phyloP scores from a whole-genome alignment of 2,797 vertebrate genomes.

The Lepus oiostolus region DNA sequence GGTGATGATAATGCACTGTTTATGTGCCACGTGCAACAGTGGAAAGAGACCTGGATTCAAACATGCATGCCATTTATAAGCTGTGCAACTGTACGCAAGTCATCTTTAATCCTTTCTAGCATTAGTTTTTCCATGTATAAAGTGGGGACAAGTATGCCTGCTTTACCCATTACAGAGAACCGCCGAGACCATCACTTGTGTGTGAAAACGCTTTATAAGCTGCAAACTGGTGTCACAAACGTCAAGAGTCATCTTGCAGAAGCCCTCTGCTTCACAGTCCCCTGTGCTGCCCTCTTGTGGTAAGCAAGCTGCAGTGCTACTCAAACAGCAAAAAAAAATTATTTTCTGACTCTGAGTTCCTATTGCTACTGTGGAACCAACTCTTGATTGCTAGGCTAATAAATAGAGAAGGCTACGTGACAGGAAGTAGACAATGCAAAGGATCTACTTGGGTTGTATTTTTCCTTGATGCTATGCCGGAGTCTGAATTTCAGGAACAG shows the following conservation, averaged over 20 bases:
- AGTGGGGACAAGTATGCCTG: background rate
- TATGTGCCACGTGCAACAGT: background rate
- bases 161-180: background rate
- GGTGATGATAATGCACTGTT: background rate
- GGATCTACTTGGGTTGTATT: background rate
- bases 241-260: background rate
- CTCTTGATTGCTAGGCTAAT: background rate
- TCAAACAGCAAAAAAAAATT: background rate
- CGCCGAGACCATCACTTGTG: accelerated
- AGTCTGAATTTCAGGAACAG: constrained; percentile 47
- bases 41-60: constrained; percentile 25
- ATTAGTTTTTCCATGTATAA: constrained; percentile 15
- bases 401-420: background rate
- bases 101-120: constrained; percentile 17
- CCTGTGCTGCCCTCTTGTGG: constrained; percentile 78
- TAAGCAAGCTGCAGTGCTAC: background rate
- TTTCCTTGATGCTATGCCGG: background rate
- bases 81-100: background rate
- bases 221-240: background rate
- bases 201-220: background rate
- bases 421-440: background rate
- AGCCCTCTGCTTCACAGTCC: background rate
- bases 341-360: background rate
- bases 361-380: background rate
- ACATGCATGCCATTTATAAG: background rate